These are phyloP conservation scores for Drosophila stalkeri DNA, from an alignment of 2,888 invertebrate species.

Conservation along the genomic window DNA sequence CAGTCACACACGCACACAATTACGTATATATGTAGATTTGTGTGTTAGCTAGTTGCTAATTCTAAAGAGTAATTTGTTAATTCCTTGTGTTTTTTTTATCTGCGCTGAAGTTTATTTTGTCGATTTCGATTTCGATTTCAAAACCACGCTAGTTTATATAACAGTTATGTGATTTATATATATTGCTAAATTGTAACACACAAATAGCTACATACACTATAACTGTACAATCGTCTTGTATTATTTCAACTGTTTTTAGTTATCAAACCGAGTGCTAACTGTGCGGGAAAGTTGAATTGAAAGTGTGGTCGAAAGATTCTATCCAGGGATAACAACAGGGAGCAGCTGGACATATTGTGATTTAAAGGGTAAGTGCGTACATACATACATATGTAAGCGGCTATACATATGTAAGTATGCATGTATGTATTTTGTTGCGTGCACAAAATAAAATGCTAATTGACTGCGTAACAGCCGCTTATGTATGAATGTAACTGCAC, in stretches of 20 bases:
- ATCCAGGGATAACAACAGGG: constrained; percentile 29
- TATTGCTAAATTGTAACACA: background rate
- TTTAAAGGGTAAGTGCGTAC: constrained; percentile 26
- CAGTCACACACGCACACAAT: constrained; percentile 7
- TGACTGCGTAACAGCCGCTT: background rate
- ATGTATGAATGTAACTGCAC: constrained; percentile 5
- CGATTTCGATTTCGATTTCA: constrained; percentile 12
- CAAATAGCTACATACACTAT: background rate
- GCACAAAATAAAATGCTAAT: constrained; percentile 2
- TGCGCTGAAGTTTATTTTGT: constrained; percentile 12
- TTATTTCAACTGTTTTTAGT: constrained; percentile 31
- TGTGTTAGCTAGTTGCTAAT: constrained; percentile 42
- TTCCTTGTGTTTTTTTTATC: constrained; percentile 21
- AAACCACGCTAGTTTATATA: constrained; percentile 43
- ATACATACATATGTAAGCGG: background rate
- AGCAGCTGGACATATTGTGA: constrained; percentile 26
- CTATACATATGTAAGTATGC: background rate
- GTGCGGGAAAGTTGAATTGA: constrained; percentile 24
- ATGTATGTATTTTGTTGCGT: background rate
- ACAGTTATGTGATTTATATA: constrained; percentile 19
- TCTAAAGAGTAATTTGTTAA: constrained; percentile 29
- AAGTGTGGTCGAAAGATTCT: constrained; percentile 1
- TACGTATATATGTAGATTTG: constrained; percentile 1
- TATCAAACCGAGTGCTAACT: constrained; percentile 13
- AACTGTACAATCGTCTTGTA: constrained; percentile 13